phyloP scores from a whole-genome alignment of 2,888 invertebrate species.

The Melinaea menophilus region DNA sequence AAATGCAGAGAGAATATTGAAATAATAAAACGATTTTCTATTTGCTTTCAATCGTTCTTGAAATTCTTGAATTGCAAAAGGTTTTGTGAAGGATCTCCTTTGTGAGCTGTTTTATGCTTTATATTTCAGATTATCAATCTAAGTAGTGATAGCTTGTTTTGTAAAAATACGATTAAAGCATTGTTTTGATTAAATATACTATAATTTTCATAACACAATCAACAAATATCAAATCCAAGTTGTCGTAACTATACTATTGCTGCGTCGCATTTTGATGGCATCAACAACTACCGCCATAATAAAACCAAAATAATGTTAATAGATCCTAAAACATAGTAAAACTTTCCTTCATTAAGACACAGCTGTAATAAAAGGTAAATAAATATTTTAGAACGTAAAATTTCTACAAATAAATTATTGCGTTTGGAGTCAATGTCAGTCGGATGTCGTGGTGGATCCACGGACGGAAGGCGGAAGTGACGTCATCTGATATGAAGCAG shows the following conservation, averaged over 20 bases:
- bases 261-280: no score
- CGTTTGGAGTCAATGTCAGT: constrained; percentile 2
- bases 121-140: not conserved
- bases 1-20: not conserved
- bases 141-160: no score
- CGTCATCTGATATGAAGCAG: constrained; percentile 15
- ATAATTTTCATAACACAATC: not conserved
- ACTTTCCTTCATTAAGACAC: no score
- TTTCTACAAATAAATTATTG: constrained; percentile 3
- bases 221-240: not conserved
- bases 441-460: constrained; percentile 10
- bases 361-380: not conserved
- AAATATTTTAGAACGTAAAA: not conserved
- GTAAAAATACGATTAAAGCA: not conserved
- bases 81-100: no score
- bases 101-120: no score
- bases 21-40: not conserved
- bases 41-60: no score
- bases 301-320: no score
- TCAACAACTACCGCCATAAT: no score
- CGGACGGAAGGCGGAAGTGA: constrained; percentile 25
- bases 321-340: no score
- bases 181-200: not conserved
- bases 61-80: no score
- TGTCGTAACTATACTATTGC: no score